Percentiles rank a stretch among this genome's conserved stretches.
phyloP scores from a whole-genome alignment of 2,888 invertebrate species.

The Drosophila heteroneura region DNA sequence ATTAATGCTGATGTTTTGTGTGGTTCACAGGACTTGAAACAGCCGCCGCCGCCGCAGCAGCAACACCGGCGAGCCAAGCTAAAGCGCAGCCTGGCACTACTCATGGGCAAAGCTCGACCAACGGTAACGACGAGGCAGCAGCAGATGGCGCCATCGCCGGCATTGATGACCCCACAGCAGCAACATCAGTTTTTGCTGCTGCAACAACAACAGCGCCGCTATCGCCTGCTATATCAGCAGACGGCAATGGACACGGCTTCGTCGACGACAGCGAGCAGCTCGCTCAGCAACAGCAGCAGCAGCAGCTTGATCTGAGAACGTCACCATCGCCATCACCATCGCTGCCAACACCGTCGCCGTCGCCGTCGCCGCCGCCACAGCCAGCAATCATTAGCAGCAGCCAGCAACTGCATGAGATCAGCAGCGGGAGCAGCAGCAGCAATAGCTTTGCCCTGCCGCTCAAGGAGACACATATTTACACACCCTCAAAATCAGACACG shows the following conservation, averaged over 20 bases:
- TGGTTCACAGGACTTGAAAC: slow-evolving; percentile 73
- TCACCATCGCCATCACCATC: slow-evolving; percentile 29
- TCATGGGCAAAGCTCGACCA: slow-evolving; percentile 67
- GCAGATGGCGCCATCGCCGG: slow-evolving; percentile 29
- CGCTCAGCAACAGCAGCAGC: slow-evolving; percentile 53
- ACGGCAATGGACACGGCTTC: slow-evolving; percentile 73
- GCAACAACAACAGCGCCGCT: slow-evolving; percentile 77
- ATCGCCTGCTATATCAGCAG: slow-evolving; percentile 76
- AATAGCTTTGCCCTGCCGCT: slow-evolving; percentile 82
- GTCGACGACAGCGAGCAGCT: slow-evolving; percentile 65
- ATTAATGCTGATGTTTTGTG: slow-evolving; percentile 28
- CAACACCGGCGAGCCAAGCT: slow-evolving; percentile 79
- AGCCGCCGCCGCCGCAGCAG: slow-evolving; percentile 49
- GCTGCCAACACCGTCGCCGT: slow-evolving; percentile 20
- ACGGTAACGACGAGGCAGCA: slow-evolving; percentile 22
- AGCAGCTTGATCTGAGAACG: slow-evolving; percentile 72
- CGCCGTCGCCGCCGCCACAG: slow-evolving; percentile 2
- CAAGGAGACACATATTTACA: slow-evolving; percentile 85
- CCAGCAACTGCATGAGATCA: slow-evolving; percentile 47
- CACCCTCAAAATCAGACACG: slow-evolving; percentile 83
- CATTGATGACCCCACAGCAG: slow-evolving; percentile 69
- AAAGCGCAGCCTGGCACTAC: slow-evolving; percentile 80
- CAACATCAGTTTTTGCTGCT: slow-evolving; percentile 68
- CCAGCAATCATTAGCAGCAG: slow-evolving; percentile 21
- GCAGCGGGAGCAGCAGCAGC: slow-evolving; percentile 72